These are phyloP conservation scores for Heterohyrax brucei DNA, from an alignment of 2,797 vertebrate species.

Conservation along the genomic window DNA sequence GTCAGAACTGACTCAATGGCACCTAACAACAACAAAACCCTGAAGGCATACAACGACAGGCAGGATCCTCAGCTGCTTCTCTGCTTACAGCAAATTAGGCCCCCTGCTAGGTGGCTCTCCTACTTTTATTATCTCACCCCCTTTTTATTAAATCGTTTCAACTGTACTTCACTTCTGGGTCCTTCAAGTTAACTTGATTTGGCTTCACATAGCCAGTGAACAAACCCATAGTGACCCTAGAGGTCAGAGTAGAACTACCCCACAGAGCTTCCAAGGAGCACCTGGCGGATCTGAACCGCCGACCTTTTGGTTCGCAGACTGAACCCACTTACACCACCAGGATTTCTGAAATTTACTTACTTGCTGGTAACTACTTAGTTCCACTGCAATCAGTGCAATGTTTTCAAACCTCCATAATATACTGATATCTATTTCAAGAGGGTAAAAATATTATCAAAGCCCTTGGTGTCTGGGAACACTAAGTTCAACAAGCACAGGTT, in stretches of 20 bases:
- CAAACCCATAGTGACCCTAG: no score
- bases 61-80: not conserved
- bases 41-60: not conserved
- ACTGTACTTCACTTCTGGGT: constrained; percentile 10
- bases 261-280: no score
- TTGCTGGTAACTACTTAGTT: not conserved
- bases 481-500: not conserved
- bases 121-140: not conserved
- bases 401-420: not conserved
- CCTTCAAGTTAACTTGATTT: not conserved
- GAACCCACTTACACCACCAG: no score
- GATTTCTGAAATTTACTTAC: not conserved
- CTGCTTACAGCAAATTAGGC: not conserved
- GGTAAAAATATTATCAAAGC: not conserved
- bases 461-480: not conserved
- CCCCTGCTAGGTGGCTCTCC: not conserved
- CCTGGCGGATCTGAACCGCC: no score
- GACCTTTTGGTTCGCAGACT: no score
- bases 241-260: no score
- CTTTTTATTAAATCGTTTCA: not conserved
- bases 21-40: no score
- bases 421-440: not conserved
- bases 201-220: not conserved
- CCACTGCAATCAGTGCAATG: not conserved
- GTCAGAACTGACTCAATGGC: no score